Evolutionary conservation across 2,888 invertebrate species (phyloP), one percentile per base, ranked within the genome.

Genomic region (Dryadula phaetusa): DNA sequence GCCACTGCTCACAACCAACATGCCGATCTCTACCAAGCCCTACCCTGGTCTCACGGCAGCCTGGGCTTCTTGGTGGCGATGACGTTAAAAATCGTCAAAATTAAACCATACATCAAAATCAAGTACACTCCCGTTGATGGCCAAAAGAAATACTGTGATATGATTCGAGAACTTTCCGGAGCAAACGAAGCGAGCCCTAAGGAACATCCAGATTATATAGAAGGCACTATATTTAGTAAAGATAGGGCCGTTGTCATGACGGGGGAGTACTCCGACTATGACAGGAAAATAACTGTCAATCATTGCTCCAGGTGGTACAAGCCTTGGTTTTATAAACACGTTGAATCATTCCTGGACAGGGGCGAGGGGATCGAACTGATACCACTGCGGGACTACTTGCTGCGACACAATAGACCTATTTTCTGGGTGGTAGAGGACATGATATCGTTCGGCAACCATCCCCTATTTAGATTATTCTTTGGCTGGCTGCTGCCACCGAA

Each of bases 361-460:
- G 94, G 93, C 3, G 90, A 93, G 75, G 84, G 88, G 8, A 94
- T 93, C 14, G 94, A 94, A 75, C 86, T 95, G 67, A 94, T 95
- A 63, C 95, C 95, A 0, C 74, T 95, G 20, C 82, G 93, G 69
- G 94, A 95, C 70, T 95, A 95, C 77, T 82, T 95, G 16, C 78
- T 95, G 0, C 85, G 95, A 25, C 95, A 95, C 78, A 94, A 95
- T 76, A 85, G 95, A 74, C 93, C 95, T 1, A 95, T 95, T 63
- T 95, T 95, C 80, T 95, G 95, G 95, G 95, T 95, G 0, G 94
- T 95, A 0, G 95, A 95, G 84, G 94, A 94, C 20, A 95, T 95
- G 95, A 88, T 95, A 54, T 94, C 95, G 0, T 95, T 95, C 73
- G 95, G 95, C n/a, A 95, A 95, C 75, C 83, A 95, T 75, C 92